Base-by-base conservation (phyloP, 2,888 invertebrate genomes). In the Andrena fulva region DNA sequence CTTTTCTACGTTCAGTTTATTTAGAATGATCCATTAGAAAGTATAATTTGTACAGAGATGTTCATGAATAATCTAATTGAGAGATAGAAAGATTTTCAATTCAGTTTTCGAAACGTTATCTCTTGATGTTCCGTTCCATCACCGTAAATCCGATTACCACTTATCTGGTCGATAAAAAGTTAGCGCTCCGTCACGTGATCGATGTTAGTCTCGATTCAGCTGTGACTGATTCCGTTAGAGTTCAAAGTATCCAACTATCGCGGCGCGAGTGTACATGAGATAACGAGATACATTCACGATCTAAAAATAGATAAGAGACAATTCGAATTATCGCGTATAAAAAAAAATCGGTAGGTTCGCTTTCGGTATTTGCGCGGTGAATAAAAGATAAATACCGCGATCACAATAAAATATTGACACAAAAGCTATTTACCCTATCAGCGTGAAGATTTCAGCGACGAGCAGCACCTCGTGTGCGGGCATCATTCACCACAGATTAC, bases 131-230 rank as follows among this genome's bases (percentile, higher is more conserved):
- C 42, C 12, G 5, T 42, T 35, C 31, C 10, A 33, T 54, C n/a
- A 3, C 7, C 27, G 7, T 42, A 64, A 50, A 70, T 70, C 20
- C 60, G 27, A 70, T 64, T 80, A 42, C 7, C n/a, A 0, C 27
- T 56, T 80, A 73, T 73, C 62, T 48, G 10, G 12, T 20, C 6
- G 20, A 8, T 42, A 8, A 66, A 64, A 66, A n/a, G 27, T 27
- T 60, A 48, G 4, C 20, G 6, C 12, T 31, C 24, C 12, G 31
- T 71, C 67, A 29, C 27, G 8, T 56, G 67, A 31, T 66, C 10
- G 33, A 33, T 60, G 7, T 48, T 48, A 63, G 56, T 20, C 35
- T 1, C 0, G 24, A 59, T 20, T 10, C 50, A 16, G 8, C 35
- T 10, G 20, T 6, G 16, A 29, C 52, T 8, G 24, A 12, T n/a